Base-by-base conservation (phyloP, 2,113 vertebrate genomes). In the Chauna torquata region DNA sequence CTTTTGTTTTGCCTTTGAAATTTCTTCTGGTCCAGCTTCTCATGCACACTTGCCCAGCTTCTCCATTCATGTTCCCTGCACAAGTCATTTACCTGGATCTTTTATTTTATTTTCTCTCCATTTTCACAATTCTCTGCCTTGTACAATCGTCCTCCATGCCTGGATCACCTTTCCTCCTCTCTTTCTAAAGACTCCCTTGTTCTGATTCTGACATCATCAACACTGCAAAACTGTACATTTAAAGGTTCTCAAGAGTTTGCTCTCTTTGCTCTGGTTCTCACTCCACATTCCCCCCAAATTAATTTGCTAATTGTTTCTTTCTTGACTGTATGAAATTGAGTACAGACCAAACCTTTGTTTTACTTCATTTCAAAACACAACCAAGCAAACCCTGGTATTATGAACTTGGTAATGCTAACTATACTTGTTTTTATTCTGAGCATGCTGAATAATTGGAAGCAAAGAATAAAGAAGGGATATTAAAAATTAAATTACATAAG, bases 1-100 rank as follows among this genome's bases (percentile, higher is more conserved):
- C 14, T 66, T 65, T 52, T 3, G 1, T 12, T 38, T 50, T 62
- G 49, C 70, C 42, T 68, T n/a, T 47, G 30, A 16, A 16, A 47
- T 24, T 55, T 64, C 82, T 82, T 47, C 55, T 38, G 22, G 9
- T 12, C 0, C 0, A 79, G 24, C 3, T 70, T 11, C 15, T 28
- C 2, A 0, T 34, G 15, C 23, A 25, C 4, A 0, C 9, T 34
- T 45, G 13, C 28, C 69, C 55, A 75, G 0, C 10, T 30, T 34
- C 49, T 52, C 17, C 59, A 17, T 18, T 62, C 69, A 38, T 66
- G 44, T 54, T 42, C 19, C 54, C 28, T 38, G 18, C 50, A 44
- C 12, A 17, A 42, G 11, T 32, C 25, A 20, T 34, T 27, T 12
- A 27, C 16, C 40, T 16, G n/a, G 32, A 57, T 30, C 17, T 30